phyloP scores from a whole-genome alignment of 2,113 vertebrate species.

The Orientallactaga bullata region DNA sequence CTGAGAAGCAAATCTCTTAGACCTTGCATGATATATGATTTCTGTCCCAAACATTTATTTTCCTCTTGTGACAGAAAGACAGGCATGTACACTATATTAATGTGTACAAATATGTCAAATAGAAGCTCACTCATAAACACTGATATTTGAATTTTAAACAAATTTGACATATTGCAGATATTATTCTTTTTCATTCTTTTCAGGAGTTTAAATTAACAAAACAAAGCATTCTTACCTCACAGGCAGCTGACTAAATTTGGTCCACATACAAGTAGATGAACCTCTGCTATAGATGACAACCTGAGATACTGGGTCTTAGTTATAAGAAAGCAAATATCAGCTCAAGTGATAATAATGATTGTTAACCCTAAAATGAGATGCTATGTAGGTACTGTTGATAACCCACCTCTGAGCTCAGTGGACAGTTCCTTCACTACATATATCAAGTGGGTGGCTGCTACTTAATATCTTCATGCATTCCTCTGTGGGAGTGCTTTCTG shows the following conservation, averaged over 20 bases:
- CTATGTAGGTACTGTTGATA: not conserved
- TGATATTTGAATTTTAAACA: conserved; percentile 14
- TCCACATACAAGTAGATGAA: not conserved
- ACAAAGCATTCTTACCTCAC: not conserved
- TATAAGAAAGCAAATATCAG: conserved; percentile 40
- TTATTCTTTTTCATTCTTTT: not conserved
- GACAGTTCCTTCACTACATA: conserved; percentile 9
- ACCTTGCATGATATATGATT: not conserved
- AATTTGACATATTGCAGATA: not conserved
- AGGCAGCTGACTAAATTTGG: not conserved
- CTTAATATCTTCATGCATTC: not conserved
- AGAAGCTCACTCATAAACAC: not conserved
- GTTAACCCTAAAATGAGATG: not conserved
- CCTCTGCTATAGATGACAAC: not conserved
- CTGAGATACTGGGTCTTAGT: not conserved
- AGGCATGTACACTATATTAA: not conserved
- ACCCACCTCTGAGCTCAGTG: not conserved
- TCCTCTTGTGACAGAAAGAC: not conserved
- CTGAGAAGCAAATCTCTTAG: not conserved
- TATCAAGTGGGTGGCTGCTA: not conserved
- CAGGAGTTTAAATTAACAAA: conserved; percentile 15
- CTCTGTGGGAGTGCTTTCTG: not conserved
- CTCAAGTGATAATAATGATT: not conserved
- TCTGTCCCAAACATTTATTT: not conserved
- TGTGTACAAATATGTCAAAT: not conserved